A percentile compares a stretch with the other conserved stretches of the same genome.
Evolutionary conservation across 2,888 invertebrate species (phyloP).

Genomic region (Platycheirus albimanus): DNA sequence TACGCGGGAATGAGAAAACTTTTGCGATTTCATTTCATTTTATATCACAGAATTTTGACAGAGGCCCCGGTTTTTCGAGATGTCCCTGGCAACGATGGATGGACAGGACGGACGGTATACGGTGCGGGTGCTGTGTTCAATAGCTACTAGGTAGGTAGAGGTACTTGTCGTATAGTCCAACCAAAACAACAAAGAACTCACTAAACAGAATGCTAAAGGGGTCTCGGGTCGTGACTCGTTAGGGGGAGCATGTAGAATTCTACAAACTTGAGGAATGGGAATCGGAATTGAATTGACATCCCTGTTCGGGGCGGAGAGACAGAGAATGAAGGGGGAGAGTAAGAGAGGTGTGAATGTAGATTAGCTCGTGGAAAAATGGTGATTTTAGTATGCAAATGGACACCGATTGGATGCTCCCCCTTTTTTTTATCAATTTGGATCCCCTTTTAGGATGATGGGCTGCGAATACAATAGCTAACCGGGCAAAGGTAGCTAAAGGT

Average conservation of each 20-base stretch:
- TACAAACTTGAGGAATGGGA: slow-evolving; percentile 43
- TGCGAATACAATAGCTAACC: slow-evolving; percentile 54
- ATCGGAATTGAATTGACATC: slow-evolving; percentile 71
- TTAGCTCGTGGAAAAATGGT: slow-evolving; percentile 73
- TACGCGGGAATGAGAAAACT: slow-evolving; percentile 65
- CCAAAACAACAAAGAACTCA: slow-evolving; percentile 33
- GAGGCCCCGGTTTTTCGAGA: slow-evolving; percentile 1
- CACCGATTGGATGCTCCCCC: slow-evolving; percentile 65
- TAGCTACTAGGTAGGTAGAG: too few relatives aligned
- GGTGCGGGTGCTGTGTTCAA: too few relatives aligned
- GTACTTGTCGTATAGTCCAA: slow-evolving; percentile 50
- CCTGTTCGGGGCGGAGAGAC: slow-evolving; percentile 5
- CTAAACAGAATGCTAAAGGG: neutral
- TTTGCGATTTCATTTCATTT: slow-evolving; percentile 68
- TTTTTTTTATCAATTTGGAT: slow-evolving; percentile 57
- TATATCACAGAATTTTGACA: slow-evolving; percentile 46
- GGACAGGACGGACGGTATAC: too few relatives aligned
- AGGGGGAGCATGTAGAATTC: neutral
- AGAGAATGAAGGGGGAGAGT: too few relatives aligned
- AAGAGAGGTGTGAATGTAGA: slow-evolving; percentile 73
- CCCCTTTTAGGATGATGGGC: slow-evolving; percentile 39
- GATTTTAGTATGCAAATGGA: slow-evolving; percentile 74
- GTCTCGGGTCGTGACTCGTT: neutral
- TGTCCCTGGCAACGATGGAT: neutral
- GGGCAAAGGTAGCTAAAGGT: neutral